Percentiles rank a stretch among this genome's conserved stretches.
Conservation (phyloP, 2,888 invertebrate species). For the Campopleginae sp. region DNA sequence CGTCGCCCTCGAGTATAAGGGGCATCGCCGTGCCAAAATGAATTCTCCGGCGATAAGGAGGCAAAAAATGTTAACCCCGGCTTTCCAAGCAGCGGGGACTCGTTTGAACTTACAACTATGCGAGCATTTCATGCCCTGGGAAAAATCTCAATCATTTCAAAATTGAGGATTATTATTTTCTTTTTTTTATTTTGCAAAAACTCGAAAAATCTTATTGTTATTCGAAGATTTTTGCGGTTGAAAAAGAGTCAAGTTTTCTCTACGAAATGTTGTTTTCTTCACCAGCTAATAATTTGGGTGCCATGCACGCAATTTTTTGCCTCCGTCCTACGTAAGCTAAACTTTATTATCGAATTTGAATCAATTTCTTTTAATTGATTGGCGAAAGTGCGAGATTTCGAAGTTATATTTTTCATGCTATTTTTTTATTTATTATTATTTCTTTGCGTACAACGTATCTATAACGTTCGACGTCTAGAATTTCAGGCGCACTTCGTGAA, state of each 20-base stretch:
- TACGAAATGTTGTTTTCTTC: not conserved
- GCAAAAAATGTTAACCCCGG: not conserved
- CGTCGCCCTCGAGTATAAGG: not conserved
- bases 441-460: not conserved
- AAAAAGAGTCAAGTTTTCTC: not conserved
- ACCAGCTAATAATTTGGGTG: no score
- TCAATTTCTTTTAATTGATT: no score
- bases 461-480: not conserved
- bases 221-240: not conserved
- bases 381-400: no score
- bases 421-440: not conserved
- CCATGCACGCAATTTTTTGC: no score
- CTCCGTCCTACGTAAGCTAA: no score
- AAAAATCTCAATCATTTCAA: not conserved
- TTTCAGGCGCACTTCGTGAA: not conserved
- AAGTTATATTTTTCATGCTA: no score
- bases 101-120: not conserved
- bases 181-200: not conserved
- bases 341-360: no score
- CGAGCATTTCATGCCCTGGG: not conserved
- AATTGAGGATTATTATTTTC: not conserved
- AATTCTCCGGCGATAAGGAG: constrained; percentile 8
- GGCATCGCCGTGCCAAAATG: constrained; percentile 8
- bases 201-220: not conserved
- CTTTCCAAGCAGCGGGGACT: not conserved